Evolutionary conservation across 2,888 invertebrate genomes (phyloP), one percentile per base, ranked within the genome.

Genomic region (Macaria notata): DNA sequence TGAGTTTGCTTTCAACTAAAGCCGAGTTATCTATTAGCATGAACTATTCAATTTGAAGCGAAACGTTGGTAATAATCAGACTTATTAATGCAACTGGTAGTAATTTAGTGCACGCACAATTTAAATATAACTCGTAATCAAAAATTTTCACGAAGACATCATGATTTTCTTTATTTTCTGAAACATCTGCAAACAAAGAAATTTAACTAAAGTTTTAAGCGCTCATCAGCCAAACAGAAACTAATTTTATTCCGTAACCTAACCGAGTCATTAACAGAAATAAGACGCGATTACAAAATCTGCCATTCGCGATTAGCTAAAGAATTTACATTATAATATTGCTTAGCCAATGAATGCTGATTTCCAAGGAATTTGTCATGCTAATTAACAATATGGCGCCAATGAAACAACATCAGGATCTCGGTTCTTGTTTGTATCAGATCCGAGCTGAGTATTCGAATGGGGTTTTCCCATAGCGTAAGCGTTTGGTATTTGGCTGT

Each of bases 401-500:
- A 54, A 52, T 51, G 54, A 56, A 55, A 57, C 30, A 60, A 53
- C 48, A 56, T 51, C 52, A 59, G 60, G 61, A 65, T 65, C 55
- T 59, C 49, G 49, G 49, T 63, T 65, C 57, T 59, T 59, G 54
- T 61, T 61, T 58, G 51, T 49, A 44, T 48, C 51, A 4, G 46
- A 42, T 33, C 50, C 44, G n/a, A 45, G 36, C 7, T 38, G 36
- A 49, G 46, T 49, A 47, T 49, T 38, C 43, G 43, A 39, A 30
- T 44, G 60, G 63, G 65, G 62, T 62, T 64, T 65, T 57, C 56
- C 65, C 62, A 55, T 65, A 54, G 53, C 65, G 64, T 59, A 56
- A 65, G 57, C 56, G 33, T 46, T 49, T 46, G 49, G 54, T 45
- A 49, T 54, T 42, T 31, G 31, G 59, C 9, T 45, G 46, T 54